Percentiles rank a stretch among this genome's conserved stretches.
Evolutionary conservation across 2,888 invertebrate species (phyloP).

Genomic region (Flabesymbios commensalis): DNA sequence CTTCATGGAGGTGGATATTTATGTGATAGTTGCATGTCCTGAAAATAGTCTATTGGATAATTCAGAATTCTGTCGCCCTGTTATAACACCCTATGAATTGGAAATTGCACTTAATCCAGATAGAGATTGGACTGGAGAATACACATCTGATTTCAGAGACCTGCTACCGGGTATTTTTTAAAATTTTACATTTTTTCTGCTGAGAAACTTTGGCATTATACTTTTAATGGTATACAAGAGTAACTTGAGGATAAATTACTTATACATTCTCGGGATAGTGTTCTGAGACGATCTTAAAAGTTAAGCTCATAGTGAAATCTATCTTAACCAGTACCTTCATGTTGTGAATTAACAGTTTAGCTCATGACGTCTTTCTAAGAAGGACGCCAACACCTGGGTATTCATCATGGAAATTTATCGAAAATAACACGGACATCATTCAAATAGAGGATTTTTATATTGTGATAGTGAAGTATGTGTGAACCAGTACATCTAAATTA

Average conservation of each 20-base stretch:
- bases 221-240: no score
- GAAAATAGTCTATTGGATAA: slow-evolving; percentile 81
- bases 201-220: slow-evolving; percentile 6
- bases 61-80: slow-evolving; percentile 85
- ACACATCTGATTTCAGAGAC: slow-evolving; percentile 76
- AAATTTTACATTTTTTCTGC: background rate
- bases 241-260: no score
- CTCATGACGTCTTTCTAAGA: background rate
- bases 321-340: no score
- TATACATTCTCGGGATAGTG: background rate
- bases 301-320: no score
- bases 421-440: no score
- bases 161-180: slow-evolving; percentile 68
- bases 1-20: slow-evolving; percentile 88
- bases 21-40: slow-evolving; percentile 88
- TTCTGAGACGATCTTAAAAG: no score
- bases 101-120: slow-evolving; percentile 72
- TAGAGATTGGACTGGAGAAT: slow-evolving; percentile 64
- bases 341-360: no score
- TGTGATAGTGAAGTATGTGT: no score
- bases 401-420: no score
- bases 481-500: no score
- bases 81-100: slow-evolving; percentile 89
- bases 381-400: background rate
- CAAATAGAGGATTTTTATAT: no score